phyloP scores from a whole-genome alignment of 2,113 vertebrate genomes.

The Physeter macrocephalus region DNA sequence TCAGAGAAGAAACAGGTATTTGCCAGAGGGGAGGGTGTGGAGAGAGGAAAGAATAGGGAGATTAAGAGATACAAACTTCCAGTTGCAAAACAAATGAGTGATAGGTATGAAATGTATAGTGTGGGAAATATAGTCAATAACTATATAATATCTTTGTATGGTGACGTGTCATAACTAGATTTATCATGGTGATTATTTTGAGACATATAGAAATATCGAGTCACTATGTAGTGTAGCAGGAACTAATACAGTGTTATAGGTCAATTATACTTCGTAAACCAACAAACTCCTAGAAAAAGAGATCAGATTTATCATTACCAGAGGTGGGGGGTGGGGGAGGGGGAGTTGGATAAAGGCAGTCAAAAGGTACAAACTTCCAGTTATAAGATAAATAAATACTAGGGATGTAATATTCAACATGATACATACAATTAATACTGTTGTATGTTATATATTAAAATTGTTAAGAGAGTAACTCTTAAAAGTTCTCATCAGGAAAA shows the following conservation, averaged over 20 bases:
- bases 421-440: no score
- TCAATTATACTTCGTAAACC: neutral
- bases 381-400: no score
- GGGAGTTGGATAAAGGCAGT: neutral
- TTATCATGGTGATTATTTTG: neutral
- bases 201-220: neutral
- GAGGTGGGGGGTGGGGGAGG: neutral
- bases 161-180: neutral
- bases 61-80: neutral
- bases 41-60: neutral
- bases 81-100: neutral
- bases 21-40: neutral
- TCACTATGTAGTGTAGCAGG: neutral
- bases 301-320: neutral
- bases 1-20: neutral
- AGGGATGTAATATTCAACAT: neutral
- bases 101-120: neutral
- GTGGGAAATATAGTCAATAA: neutral
- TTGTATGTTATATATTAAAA: no score
- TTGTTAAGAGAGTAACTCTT: no score
- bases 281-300: neutral
- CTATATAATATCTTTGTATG: neutral
- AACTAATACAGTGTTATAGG: neutral
- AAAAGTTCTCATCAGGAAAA: no score
- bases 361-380: neutral